Conservation (phyloP, 30 jellyfish, hydroid and myxozoan species). For the Turritopsis dohrnii region DNA sequence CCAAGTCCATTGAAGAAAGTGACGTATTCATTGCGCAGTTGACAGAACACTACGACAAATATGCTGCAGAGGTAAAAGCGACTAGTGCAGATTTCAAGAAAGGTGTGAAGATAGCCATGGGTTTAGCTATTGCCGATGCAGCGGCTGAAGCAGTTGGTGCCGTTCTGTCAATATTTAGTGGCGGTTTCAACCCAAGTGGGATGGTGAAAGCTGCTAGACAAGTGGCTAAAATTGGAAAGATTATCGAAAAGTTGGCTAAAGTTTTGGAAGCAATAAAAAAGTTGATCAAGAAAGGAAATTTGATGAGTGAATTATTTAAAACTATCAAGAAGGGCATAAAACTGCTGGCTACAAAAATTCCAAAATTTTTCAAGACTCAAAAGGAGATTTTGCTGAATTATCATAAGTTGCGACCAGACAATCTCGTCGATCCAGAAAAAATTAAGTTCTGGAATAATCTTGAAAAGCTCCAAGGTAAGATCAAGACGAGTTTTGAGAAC, state of each 20-base stretch:
- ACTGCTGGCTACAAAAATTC: background rate
- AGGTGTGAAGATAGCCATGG: constrained; percentile 27
- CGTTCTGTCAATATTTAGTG: constrained; percentile 14
- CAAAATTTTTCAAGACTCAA: constrained; percentile 1
- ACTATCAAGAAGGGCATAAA: constrained; percentile 1
- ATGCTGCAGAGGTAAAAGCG: background rate
- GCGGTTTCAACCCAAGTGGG: constrained; percentile 23
- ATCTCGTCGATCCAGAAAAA: background rate
- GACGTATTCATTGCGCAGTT: constrained; percentile 5
- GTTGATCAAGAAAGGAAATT: constrained; percentile 6
- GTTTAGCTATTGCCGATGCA: constrained; percentile 34
- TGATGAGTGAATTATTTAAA: background rate
- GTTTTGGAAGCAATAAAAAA: constrained; percentile 16
- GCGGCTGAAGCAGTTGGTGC: constrained; percentile 27
- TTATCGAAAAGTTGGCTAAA: constrained; percentile 9
- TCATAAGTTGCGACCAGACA: background rate
- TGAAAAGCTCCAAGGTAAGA: background rate
- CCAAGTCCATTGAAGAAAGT: constrained; percentile 7
- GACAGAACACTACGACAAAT: background rate
- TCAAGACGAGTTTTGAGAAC: background rate
- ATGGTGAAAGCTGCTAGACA: constrained; percentile 24
- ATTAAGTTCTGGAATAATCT: background rate
- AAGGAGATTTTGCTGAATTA: background rate
- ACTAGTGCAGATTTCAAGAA: constrained; percentile 10
- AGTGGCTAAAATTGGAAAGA: background rate